Evolutionary conservation across 2,797 vertebrate species (phyloP), one percentile per base, ranked within the genome.

Genomic region (Knipowitschia caucasica): DNA sequence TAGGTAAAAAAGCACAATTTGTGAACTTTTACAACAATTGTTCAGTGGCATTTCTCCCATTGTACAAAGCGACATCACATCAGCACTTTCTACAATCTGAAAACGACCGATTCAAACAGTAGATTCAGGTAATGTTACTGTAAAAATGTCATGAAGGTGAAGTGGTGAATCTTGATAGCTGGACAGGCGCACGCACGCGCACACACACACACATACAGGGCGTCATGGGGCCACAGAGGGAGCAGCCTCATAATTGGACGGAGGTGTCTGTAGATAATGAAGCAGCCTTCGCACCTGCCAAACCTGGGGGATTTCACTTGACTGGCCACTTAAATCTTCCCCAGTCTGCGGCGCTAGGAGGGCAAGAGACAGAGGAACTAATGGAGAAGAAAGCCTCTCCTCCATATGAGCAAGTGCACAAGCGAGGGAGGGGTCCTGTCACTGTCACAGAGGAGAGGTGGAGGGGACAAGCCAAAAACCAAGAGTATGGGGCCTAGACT

Each of bases 211-310:
- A 55, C 59, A 68, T 59, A 38, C 50, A 43, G 34, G 45, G 76
- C 86, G 79, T 74, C 81, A 74, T 78, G 75, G 74, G 82, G 85
- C 85, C 82, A 86, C 79, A 77, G 71, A 83, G 78, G 82, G 87
- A 89, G 88, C 77, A 74, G 67, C 69, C 77, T 89, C 82, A 78
- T 90, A 89, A 91, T 89, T 90, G 90, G 89, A 86, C 81, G 61
- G 80, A 91, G 89, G 90, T 91, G 89, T 89, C 84, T 80, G 86
- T 82, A 90, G 88, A 89, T 91, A 91, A 91, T 89, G 87, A 91
- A 90, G 83, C 84, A 81, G 87, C 87, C 85, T 88, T 90, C 88
- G 82, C 88, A 89, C 87, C 87, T 89, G 88, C 83, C 84, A 88
- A 85, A 87, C 86, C 84, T 64, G 73, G 71, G 86, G 87, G 89